Evolutionary conservation across 2,888 invertebrate species (phyloP).

Genomic region (Caenorhabditis becei): DNA sequence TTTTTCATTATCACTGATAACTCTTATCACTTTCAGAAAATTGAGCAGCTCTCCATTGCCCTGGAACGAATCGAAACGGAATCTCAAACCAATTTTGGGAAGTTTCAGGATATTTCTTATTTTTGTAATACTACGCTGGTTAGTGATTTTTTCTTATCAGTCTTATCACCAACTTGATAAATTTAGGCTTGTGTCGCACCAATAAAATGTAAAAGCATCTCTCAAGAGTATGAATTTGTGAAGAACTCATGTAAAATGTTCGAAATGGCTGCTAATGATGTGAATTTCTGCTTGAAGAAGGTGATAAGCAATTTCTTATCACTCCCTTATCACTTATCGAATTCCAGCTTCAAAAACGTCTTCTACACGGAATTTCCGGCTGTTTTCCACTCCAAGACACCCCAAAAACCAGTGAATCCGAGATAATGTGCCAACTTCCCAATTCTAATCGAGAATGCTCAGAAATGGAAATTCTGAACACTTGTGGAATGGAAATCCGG

Average conservation of each 20-base stretch:
- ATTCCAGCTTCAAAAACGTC: no score
- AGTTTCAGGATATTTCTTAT: background rate
- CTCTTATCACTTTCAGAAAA: constrained; percentile 15
- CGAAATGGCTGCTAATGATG: constrained; percentile 5
- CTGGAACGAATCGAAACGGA: constrained; percentile 10
- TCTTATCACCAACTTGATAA: background rate
- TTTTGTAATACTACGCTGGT: constrained; percentile 18
- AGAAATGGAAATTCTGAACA: no score
- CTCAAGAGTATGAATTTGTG: constrained; percentile 23
- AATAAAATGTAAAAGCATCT: constrained; percentile 31
- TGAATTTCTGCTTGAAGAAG: constrained; percentile 25
- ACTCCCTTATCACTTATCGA: no score
- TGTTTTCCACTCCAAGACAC: no score
- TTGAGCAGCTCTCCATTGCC: constrained; percentile 19
- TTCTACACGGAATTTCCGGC: no score
- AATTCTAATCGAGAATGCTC: no score
- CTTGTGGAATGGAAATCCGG: no score
- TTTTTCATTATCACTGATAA: background rate
- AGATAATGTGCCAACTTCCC: no score
- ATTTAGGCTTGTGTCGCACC: constrained; percentile 29
- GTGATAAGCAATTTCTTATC: constrained; percentile 4
- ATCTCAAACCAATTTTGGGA: background rate
- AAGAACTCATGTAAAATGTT: constrained; percentile 11
- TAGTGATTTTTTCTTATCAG: background rate
- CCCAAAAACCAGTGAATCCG: no score